Conservation (phyloP, 2,797 vertebrate genomes). For the Delichon dasypus region DNA sequence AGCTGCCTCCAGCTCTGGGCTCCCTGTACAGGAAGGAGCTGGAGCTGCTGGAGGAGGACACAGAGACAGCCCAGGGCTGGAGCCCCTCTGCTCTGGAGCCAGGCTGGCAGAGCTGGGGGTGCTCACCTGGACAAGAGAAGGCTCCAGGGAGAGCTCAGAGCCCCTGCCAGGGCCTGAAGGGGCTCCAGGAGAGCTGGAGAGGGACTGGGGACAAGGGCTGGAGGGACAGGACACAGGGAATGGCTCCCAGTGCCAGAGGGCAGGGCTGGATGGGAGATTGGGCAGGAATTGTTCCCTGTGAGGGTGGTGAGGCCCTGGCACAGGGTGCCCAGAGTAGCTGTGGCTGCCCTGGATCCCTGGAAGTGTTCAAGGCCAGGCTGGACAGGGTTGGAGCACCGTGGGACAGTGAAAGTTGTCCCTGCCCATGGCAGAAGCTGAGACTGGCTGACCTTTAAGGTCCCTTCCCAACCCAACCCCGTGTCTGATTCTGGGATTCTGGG, state of each 20-base stretch:
- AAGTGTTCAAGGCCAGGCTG: not conserved
- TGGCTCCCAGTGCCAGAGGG: not conserved
- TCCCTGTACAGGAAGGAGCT: not conserved
- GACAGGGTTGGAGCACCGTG: rapidly evolving
- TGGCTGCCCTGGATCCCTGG: not conserved
- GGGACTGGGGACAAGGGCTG: not conserved
- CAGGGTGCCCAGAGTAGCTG: not conserved
- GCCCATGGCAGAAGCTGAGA: not conserved
- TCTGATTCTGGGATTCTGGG: not conserved
- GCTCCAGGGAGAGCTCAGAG: not conserved
- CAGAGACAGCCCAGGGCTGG: rapidly evolving
- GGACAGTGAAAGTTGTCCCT: rapidly evolving
- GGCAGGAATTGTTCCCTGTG: rapidly evolving
- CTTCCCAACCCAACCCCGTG: not conserved
- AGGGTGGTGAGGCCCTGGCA: not conserved
- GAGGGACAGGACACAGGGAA: not conserved
- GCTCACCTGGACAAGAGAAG: not conserved
- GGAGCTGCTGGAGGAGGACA: not conserved
- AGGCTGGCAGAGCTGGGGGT: not conserved
- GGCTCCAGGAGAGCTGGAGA: not conserved
- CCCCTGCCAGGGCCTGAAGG: rapidly evolving
- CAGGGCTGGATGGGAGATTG: not conserved
- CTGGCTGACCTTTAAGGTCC: not conserved
- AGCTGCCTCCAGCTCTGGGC: not conserved
- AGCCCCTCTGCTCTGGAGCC: not conserved